A percentile compares a stretch with the other conserved stretches of the same genome.
phyloP scores from a whole-genome alignment of 2,888 invertebrate species.

The Tetragonisca angustula region DNA sequence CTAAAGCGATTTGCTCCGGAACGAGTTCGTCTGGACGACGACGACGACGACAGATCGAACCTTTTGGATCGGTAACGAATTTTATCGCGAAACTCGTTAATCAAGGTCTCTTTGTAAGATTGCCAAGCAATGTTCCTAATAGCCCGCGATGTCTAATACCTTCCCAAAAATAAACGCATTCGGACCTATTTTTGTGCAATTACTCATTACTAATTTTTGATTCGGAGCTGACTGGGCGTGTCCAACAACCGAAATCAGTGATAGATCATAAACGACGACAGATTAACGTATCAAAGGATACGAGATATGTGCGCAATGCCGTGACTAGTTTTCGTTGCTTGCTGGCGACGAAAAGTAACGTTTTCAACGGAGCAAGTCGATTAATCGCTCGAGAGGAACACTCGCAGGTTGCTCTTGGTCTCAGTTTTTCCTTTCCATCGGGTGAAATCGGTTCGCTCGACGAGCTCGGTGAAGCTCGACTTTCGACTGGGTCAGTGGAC shows the following conservation, averaged over 20 bases:
- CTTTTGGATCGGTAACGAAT: not conserved
- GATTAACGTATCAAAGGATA: conserved; percentile 24
- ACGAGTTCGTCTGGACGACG: no score
- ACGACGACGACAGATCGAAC: not conserved
- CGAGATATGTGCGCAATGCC: not conserved
- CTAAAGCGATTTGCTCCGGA: conserved; percentile 50
- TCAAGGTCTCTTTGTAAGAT: conserved; percentile 60
- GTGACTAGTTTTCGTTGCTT: not conserved
- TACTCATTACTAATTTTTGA: conserved; percentile 58
- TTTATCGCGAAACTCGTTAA: conserved; percentile 55
- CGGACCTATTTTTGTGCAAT: conserved; percentile 62
- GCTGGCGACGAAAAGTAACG: conserved; percentile 8
- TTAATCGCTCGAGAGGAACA: conserved; percentile 22
- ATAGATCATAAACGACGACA: conserved; percentile 46
- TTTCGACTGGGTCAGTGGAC: no score
- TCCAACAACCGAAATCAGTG: conserved; percentile 31
- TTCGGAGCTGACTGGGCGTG: conserved; percentile 38
- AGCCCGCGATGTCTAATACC: conserved; percentile 47
- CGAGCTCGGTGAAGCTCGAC: no score
- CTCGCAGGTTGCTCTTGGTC: conserved; percentile 30
- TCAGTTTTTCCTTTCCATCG: not conserved
- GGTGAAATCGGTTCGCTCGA: no score
- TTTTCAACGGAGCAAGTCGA: conserved; percentile 48
- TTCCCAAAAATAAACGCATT: conserved; percentile 56
- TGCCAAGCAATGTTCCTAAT: conserved; percentile 68